Conservation (phyloP, 2,888 invertebrate genomes). For the Danaus chrysippus region DNA sequence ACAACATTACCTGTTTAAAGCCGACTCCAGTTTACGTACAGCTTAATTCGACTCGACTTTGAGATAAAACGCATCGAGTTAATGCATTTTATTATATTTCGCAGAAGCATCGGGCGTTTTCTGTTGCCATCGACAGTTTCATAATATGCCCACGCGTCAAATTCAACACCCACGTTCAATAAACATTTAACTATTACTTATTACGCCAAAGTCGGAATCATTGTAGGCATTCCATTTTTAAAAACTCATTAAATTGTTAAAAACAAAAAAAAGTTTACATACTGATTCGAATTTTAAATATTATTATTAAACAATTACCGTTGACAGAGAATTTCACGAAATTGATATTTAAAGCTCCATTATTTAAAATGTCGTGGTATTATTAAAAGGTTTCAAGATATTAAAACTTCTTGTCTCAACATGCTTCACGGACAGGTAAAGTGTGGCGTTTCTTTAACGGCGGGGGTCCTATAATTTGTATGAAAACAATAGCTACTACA, state of each 20-base stretch:
- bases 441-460: conserved; percentile 35
- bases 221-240: too few relatives aligned
- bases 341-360: conserved; percentile 12
- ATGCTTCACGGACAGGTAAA: conserved; percentile 48
- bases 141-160: conserved; percentile 61
- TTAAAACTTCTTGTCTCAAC: conserved; percentile 41
- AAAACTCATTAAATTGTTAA: too few relatives aligned
- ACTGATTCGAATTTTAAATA: too few relatives aligned
- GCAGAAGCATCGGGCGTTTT: conserved; percentile 44
- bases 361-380: conserved; percentile 18
- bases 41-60: conserved; percentile 35
- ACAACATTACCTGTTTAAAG: conserved; percentile 52
- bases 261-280: too few relatives aligned
- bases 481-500: conserved; percentile 38
- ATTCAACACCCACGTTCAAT: conserved; percentile 48
- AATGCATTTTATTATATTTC: conserved; percentile 35
- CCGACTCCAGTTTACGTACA: conserved; percentile 20
- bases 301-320: conserved; percentile 5
- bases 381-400: conserved; percentile 24
- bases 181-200: too few relatives aligned
- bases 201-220: too few relatives aligned
- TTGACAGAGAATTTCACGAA: neutral
- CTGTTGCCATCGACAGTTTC: conserved; percentile 45
- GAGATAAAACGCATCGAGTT: conserved; percentile 26
- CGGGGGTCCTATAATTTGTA: conserved; percentile 33